Evolutionary conservation across 1,140 invertebrate genomes (phyloP).

Genomic region (Drosophila setifemur): DNA sequence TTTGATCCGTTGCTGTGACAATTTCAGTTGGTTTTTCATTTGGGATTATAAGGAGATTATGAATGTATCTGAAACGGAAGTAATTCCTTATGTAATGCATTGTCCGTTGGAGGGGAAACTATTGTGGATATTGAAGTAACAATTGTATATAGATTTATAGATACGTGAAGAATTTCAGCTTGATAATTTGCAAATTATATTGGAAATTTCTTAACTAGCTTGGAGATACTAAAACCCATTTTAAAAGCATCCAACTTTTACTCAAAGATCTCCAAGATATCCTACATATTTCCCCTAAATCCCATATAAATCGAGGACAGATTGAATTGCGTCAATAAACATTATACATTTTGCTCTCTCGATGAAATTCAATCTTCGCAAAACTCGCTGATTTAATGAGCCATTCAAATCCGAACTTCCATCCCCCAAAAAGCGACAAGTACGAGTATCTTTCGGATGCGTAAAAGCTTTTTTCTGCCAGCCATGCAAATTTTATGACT

Average conservation of each 20-base stretch:
- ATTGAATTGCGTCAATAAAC: not conserved
- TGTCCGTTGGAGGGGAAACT: conserved; percentile 4
- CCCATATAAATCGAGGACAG: too few species aligned
- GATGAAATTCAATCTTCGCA: too few species aligned
- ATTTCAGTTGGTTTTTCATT: conserved; percentile 51
- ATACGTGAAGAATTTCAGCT: not conserved
- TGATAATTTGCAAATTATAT: not conserved
- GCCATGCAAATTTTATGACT: conserved; percentile 42
- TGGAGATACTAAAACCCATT: too few species aligned
- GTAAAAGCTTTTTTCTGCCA: conserved; percentile 48
- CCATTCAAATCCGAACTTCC: conserved; percentile 25
- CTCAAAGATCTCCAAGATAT: too few species aligned
- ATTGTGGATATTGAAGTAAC: not conserved
- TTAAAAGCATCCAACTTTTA: too few species aligned
- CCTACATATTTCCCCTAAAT: not conserved
- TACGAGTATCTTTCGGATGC: conserved; percentile 1
- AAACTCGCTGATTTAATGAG: conserved; percentile 35
- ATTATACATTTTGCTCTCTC: not conserved
- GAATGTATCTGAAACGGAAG: not conserved
- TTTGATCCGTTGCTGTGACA: conserved; percentile 17
- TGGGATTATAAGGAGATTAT: conserved; percentile 49
- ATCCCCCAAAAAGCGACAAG: conserved; percentile 28
- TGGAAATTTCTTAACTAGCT: too few species aligned
- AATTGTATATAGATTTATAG: not conserved
- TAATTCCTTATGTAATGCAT: conserved; percentile 18